Percentiles rank a stretch among this genome's conserved stretches.
These are phyloP conservation scores for Kradibia gibbosae DNA, from an alignment of 1,140 invertebrate species.

Conservation along the genomic window DNA sequence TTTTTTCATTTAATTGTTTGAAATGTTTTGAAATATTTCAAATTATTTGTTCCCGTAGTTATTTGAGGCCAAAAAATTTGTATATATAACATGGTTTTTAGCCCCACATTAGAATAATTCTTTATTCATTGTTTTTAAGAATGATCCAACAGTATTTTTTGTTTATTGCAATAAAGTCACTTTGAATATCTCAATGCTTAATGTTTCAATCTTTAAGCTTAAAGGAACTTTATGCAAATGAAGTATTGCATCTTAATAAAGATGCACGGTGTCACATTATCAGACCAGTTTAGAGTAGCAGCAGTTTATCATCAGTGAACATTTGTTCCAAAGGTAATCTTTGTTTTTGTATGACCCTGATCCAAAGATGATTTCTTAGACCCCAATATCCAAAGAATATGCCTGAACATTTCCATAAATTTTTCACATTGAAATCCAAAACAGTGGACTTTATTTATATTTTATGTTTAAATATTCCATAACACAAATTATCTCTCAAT, in stretches of 20 bases:
- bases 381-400: too few relatives aligned
- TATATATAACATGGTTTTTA: background rate
- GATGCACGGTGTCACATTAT: background rate
- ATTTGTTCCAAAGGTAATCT: constrained; percentile 44
- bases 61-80: background rate
- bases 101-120: background rate
- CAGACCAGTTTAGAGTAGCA: constrained; percentile 8
- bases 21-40: constrained; percentile 2
- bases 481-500: constrained; percentile 31
- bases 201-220: constrained; percentile 29
- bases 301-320: constrained; percentile 35
- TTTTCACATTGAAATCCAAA: constrained; percentile 27
- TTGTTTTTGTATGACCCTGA: constrained; percentile 32
- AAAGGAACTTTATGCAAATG: background rate
- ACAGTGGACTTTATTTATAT: constrained; percentile 39
- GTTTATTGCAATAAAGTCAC: background rate
- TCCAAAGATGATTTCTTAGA: constrained; percentile 9
- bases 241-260: background rate
- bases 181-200: constrained; percentile 30
- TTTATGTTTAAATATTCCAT: constrained; percentile 1
- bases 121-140: constrained; percentile 11
- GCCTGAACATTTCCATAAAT: constrained; percentile 9
- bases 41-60: background rate
- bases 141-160: background rate
- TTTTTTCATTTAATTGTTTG: background rate